phyloP scores from a whole-genome alignment of 2,888 invertebrate species.

The Mimumesa dahlbomi region DNA sequence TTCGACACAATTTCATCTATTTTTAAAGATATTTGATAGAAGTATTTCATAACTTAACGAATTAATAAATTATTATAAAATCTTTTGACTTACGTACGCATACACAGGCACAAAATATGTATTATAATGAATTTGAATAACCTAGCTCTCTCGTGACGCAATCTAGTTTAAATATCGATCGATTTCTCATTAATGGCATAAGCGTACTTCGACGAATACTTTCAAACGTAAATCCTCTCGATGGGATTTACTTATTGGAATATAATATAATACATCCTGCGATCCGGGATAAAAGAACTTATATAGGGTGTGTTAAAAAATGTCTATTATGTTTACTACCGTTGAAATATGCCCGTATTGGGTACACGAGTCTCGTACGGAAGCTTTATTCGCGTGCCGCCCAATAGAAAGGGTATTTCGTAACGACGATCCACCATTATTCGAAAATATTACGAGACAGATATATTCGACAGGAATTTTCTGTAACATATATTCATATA shows the following conservation, averaged over 20 bases:
- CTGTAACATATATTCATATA: too few species aligned
- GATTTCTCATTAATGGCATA: constrained; percentile 45
- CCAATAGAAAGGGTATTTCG: neutral
- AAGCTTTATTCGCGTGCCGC: neutral
- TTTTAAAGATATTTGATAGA: too few species aligned
- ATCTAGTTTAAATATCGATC: constrained; percentile 17
- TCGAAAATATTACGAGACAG: too few species aligned
- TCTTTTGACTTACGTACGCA: too few species aligned
- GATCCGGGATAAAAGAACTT: constrained; percentile 3
- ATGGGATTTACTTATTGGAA: constrained; percentile 13
- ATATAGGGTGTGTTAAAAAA: constrained; percentile 18
- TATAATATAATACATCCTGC: constrained; percentile 1
- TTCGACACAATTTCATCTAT: too few species aligned
- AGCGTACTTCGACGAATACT: constrained; percentile 5
- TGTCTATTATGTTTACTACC: neutral
- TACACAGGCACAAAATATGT: too few species aligned
- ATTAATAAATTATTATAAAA: too few species aligned
- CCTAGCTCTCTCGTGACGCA: neutral
- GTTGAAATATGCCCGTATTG: too few species aligned
- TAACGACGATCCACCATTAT: too few species aligned
- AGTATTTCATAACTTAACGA: too few species aligned
- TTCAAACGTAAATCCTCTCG: constrained; percentile 12
- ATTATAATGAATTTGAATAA: too few species aligned
- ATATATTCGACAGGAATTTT: constrained; percentile 14
- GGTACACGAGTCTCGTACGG: neutral